Evolutionary conservation across 1,140 invertebrate species (phyloP).

Genomic region (Drosophila athabasca): DNA sequence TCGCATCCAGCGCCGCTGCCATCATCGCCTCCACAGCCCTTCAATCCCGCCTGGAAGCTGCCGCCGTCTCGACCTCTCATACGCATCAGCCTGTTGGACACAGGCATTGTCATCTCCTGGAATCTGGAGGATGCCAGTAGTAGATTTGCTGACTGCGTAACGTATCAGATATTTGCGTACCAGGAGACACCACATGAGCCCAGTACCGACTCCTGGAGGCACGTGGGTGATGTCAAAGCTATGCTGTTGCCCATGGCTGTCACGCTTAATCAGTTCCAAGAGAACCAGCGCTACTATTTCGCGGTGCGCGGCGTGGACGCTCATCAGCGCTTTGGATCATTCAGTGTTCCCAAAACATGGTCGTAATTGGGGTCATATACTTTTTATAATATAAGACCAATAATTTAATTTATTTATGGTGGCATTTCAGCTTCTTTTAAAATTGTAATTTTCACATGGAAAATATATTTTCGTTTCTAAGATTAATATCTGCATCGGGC

Average conservation of each 20-base stretch:
- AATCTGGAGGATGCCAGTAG: constrained; percentile 89
- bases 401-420: constrained; percentile 49
- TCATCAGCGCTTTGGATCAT: constrained; percentile 91
- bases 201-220: constrained; percentile 92
- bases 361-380: constrained; percentile 26
- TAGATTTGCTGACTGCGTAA: constrained; percentile 88
- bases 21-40: constrained; percentile 83
- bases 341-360: constrained; percentile 90
- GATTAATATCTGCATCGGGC: too few species aligned
- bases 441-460: background rate
- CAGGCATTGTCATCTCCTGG: constrained; percentile 96
- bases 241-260: constrained; percentile 97
- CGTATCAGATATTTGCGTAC: constrained; percentile 97
- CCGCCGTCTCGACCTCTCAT: constrained; percentile 92
- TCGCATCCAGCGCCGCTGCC: constrained; percentile 92
- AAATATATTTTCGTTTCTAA: constrained; percentile 4
- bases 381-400: constrained; percentile 1
- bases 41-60: constrained; percentile 87
- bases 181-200: constrained; percentile 90
- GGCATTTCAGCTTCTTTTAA: constrained; percentile 7
- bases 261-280: constrained; percentile 92
- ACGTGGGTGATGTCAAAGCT: constrained; percentile 97
- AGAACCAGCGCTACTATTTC: constrained; percentile 95
- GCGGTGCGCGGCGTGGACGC: constrained; percentile 95
- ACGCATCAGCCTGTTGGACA: constrained; percentile 91